Evolutionary conservation across 2,113 vertebrate genomes (phyloP).

Genomic region (Mystacornis crossleyi): DNA sequence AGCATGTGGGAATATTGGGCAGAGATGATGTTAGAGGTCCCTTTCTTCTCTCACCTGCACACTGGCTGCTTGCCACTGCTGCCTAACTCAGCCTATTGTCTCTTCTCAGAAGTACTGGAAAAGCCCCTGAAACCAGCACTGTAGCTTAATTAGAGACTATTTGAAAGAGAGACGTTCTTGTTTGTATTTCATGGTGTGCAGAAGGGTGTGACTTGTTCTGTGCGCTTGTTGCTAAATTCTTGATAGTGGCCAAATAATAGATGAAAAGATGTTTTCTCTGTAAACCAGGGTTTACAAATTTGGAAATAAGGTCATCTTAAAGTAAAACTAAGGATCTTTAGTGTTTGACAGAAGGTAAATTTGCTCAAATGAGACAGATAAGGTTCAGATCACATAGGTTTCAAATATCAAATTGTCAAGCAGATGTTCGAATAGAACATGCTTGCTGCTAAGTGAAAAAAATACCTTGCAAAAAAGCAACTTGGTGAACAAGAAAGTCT

Average conservation of each 20-base stretch:
- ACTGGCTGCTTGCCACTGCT: neutral
- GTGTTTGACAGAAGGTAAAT: neutral
- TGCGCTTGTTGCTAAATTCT: neutral
- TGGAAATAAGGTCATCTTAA: neutral
- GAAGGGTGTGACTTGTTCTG: accelerated
- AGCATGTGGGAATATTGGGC: neutral
- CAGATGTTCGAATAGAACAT: neutral
- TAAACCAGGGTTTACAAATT: neutral
- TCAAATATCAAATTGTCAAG: slow-evolving; percentile 24
- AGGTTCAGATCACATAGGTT: slow-evolving; percentile 20
- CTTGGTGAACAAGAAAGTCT: neutral
- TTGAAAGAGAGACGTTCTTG: neutral
- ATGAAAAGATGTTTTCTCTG: neutral
- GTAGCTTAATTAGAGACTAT: neutral
- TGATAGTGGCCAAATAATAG: neutral
- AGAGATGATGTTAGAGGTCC: neutral
- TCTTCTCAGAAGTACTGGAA: neutral
- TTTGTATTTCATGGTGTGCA: neutral
- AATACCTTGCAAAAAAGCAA: neutral
- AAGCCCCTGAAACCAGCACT: neutral
- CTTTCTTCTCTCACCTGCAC: slow-evolving; percentile 9
- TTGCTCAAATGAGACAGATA: neutral
- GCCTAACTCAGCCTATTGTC: neutral
- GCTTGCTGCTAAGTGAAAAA: neutral
- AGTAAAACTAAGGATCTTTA: slow-evolving; percentile 15